Conservation (phyloP, 2,888 invertebrate genomes). For the Salticus scenicus region DNA sequence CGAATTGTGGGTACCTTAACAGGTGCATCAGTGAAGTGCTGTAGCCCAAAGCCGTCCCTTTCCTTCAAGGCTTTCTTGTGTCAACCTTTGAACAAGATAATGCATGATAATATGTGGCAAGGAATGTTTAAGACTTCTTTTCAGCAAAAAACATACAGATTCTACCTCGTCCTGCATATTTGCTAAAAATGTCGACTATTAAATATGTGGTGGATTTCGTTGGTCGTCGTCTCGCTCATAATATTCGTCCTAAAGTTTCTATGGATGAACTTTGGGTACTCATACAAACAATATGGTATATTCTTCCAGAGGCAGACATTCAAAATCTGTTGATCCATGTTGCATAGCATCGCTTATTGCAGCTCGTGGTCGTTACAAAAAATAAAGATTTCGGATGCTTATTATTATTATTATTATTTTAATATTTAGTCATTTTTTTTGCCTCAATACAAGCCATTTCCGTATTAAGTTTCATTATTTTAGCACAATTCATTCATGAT, state of each 20-base stretch:
- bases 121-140: not conserved
- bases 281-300: too few relatives aligned
- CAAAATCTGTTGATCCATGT: too few relatives aligned
- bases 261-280: not conserved
- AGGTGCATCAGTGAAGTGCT: not conserved
- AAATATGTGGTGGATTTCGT: conserved; percentile 19
- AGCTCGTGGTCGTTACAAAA: too few relatives aligned
- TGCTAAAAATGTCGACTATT: not conserved
- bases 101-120: not conserved
- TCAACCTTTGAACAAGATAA: not conserved
- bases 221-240: not conserved
- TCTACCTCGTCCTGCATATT: conserved; percentile 14
- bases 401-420: too few relatives aligned
- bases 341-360: too few relatives aligned
- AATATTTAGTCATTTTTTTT: too few relatives aligned
- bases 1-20: not conserved
- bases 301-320: too few relatives aligned
- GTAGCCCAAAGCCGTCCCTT: conserved; percentile 5
- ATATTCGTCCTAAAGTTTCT: not conserved
- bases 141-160: not conserved
- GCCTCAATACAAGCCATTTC: too few relatives aligned
- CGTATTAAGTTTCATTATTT: too few relatives aligned
- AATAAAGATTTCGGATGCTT: too few relatives aligned
- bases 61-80: not conserved
- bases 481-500: too few relatives aligned